phyloP scores from a whole-genome alignment of 2,888 invertebrate species.

The Trichogramma dendrolimi region DNA sequence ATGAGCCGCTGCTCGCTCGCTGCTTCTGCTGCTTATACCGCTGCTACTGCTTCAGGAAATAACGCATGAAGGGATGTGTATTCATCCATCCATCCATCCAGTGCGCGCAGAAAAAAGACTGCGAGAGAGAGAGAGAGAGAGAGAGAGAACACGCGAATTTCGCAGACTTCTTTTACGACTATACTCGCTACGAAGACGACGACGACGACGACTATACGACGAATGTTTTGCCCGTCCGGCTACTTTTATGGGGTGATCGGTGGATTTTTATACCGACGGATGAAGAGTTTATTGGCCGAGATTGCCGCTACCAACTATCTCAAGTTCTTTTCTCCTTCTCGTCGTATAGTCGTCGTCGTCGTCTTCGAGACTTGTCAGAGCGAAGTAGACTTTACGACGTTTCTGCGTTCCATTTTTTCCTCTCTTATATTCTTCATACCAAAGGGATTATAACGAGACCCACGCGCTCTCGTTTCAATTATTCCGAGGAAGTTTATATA shows the following conservation, averaged over 20 bases:
- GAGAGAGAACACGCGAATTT: constrained; percentile 3
- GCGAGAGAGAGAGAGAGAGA: neutral
- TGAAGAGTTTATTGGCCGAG: constrained; percentile 22
- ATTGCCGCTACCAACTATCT: constrained; percentile 12
- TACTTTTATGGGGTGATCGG: constrained; percentile 24
- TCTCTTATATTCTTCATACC: too few relatives aligned
- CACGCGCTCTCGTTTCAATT: too few relatives aligned
- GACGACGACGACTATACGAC: neutral
- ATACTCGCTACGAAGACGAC: neutral
- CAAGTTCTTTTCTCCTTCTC: neutral
- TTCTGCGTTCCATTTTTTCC: neutral
- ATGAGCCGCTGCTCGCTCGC: neutral
- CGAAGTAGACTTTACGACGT: constrained; percentile 14
- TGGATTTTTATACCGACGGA: constrained; percentile 22
- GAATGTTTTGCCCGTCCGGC: neutral
- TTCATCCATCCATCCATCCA: neutral
- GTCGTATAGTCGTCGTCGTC: neutral
- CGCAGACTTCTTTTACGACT: constrained; percentile 1
- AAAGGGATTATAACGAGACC: too few relatives aligned
- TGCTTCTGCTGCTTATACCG: neutral
- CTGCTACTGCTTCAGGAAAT: neutral
- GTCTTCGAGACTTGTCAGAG: neutral
- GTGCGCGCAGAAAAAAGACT: neutral
- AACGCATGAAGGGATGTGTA: neutral
- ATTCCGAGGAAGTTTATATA: too few relatives aligned